Percentiles rank a stretch among this genome's conserved stretches.
phyloP scores from a whole-genome alignment of 2,888 invertebrate genomes.

The Heliconius charithonia region DNA sequence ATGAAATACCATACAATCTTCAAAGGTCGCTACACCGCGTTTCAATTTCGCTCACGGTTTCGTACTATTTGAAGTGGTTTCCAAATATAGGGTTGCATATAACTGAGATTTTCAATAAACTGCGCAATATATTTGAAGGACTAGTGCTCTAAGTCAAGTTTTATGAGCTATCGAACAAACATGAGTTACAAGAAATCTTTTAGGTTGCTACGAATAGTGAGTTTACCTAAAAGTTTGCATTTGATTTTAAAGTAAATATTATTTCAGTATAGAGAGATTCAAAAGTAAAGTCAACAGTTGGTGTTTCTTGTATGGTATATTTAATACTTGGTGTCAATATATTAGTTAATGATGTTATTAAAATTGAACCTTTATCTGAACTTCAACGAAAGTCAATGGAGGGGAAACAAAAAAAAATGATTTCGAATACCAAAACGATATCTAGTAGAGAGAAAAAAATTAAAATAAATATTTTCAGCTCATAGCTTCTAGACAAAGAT shows the following conservation, averaged over 20 bases:
- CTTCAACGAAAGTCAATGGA: too few relatives aligned
- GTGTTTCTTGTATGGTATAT: neutral
- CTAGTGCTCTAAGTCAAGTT: slow-evolving; percentile 69
- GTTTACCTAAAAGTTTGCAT: slow-evolving; percentile 8
- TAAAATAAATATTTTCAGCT: too few relatives aligned
- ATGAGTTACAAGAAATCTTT: slow-evolving; percentile 35
- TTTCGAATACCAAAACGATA: too few relatives aligned
- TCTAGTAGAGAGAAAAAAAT: too few relatives aligned
- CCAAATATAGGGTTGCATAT: slow-evolving; percentile 67
- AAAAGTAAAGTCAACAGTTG: neutral
- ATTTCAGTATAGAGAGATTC: neutral
- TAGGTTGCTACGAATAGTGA: neutral
- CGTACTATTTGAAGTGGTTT: slow-evolving; percentile 64
- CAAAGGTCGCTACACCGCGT: slow-evolving; percentile 27
- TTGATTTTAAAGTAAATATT: slow-evolving; percentile 6
- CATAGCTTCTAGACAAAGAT: too few relatives aligned
- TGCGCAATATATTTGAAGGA: slow-evolving; percentile 67
- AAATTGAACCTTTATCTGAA: too few relatives aligned
- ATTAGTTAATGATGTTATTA: too few relatives aligned
- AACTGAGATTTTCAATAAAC: slow-evolving; percentile 69
- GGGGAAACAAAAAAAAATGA: too few relatives aligned
- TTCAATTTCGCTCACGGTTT: slow-evolving; percentile 60
- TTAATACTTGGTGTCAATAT: neutral
- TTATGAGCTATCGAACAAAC: slow-evolving; percentile 60
- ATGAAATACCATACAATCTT: neutral